Conservation (phyloP, 2,797 vertebrate genomes). For the Enteromius radiatus region DNA sequence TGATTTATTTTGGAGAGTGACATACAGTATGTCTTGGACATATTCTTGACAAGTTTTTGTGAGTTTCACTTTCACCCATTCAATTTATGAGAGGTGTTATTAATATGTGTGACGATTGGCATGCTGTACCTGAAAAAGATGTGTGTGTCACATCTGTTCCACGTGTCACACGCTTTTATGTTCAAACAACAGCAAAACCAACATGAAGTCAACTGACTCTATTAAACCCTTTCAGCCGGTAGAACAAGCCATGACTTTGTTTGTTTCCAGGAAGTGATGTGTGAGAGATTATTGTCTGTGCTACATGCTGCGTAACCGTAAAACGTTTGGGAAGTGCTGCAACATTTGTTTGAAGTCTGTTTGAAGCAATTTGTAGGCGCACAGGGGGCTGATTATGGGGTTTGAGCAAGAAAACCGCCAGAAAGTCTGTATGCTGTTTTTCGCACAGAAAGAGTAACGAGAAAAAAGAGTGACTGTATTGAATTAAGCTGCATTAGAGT, state of each 20-base stretch:
- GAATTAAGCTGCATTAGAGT: background rate
- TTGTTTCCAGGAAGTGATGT: constrained; percentile 31
- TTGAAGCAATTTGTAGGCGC: background rate
- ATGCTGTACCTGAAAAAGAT: background rate
- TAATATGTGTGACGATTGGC: background rate
- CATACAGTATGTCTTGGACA: background rate
- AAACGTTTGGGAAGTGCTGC: constrained; percentile 11
- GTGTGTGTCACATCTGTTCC: background rate
- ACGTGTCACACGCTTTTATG: background rate
- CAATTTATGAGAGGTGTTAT: background rate
- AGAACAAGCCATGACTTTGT: constrained; percentile 26
- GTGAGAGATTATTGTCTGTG: background rate
- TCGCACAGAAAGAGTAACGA: background rate
- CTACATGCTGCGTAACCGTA: constrained; percentile 1
- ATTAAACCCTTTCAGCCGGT: background rate
- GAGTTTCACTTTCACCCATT: background rate
- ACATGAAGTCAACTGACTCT: background rate
- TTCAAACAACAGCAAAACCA: background rate
- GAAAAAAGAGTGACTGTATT: background rate
- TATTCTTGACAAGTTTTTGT: background rate
- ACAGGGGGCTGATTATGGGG: constrained; percentile 1
- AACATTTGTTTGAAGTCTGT: constrained; percentile 1
- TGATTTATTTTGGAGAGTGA: background rate
- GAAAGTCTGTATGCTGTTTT: background rate
- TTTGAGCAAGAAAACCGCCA: background rate